A percentile compares a stretch with the other conserved stretches of the same genome.
phyloP scores from a whole-genome alignment of 2,113 vertebrate genomes.

The Erythrolamprus reginae region DNA sequence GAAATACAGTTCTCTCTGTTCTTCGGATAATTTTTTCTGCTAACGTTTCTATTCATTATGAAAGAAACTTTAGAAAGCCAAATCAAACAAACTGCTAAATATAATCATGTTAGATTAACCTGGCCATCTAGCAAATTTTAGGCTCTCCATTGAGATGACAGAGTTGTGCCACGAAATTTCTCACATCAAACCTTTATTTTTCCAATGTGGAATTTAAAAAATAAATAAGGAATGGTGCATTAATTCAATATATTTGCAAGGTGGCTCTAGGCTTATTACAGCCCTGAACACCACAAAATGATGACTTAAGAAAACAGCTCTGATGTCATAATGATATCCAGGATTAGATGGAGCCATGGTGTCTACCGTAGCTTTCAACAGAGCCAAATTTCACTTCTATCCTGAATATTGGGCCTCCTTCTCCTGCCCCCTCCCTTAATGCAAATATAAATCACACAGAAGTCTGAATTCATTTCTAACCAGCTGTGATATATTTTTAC shows the following conservation, averaged over 20 bases:
- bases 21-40: slow-evolving; percentile 50
- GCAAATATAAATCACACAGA: slow-evolving; percentile 71
- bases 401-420: slow-evolving; percentile 67
- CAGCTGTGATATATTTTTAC: slow-evolving; percentile 63
- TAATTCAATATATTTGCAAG: slow-evolving; percentile 60
- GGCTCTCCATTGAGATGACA: slow-evolving; percentile 57
- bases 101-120: slow-evolving; percentile 60
- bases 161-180: slow-evolving; percentile 50
- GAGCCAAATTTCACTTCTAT: slow-evolving; percentile 74
- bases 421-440: slow-evolving; percentile 65
- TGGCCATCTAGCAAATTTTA: slow-evolving; percentile 52
- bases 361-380: slow-evolving; percentile 77
- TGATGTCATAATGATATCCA: slow-evolving; percentile 77
- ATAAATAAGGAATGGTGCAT: slow-evolving; percentile 54
- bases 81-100: slow-evolving; percentile 47
- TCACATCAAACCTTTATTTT: slow-evolving; percentile 56
- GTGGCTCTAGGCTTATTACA: slow-evolving; percentile 77
- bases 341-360: slow-evolving; percentile 83
- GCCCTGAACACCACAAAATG: slow-evolving; percentile 72
- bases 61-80: slow-evolving; percentile 50
- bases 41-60: slow-evolving; percentile 34
- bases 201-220: slow-evolving; percentile 34
- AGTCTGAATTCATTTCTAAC: slow-evolving; percentile 63
- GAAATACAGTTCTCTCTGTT: slow-evolving; percentile 28
- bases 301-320: slow-evolving; percentile 76